Evolutionary conservation across 2,113 vertebrate species (phyloP), one percentile per base, ranked within the genome.

Genomic region (Callopanchax toddi): DNA sequence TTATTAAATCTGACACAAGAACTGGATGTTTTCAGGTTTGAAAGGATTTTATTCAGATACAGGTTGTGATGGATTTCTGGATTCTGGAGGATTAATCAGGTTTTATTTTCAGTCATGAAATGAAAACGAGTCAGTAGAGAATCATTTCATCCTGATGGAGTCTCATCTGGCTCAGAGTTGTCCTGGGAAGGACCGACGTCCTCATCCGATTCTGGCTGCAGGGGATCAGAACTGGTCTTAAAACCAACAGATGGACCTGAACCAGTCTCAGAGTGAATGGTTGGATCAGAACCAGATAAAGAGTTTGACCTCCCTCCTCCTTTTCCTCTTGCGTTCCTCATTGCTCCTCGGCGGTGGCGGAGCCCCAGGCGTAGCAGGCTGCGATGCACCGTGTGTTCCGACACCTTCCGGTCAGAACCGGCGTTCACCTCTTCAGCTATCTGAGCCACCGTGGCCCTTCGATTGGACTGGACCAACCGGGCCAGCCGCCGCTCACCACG

Each of bases 381-480:
- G 18, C 50, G 50, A 12, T 34, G 50, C 5, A 53, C 50, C 11
- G 50, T 53, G 29, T 34, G 32, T 20, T 53, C 50, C 1, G 50
- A 53, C 26, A 53, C 32, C 11, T 53, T 53, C 29, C 18, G 20
- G 2, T 53, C 50, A 53, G 50, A 53, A 53, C 50, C 50, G 9
- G 50, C 50, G n/a, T 53, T 53, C n/a, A 53, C 50, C 29, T 53
- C 29, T 11, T 53, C 29, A 0, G 50, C 50, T 2, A 53, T 53
- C 50, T 53, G 50, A 20, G 50, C 50, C 29, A 53, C 50, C 4
- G 50, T 53, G 5, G 50, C 50, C 9, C 12, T 53, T 25, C 29
- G 12, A n/a, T 53, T 53, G 11, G 50, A 53, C 50, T 53, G 50
- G n/a, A 53, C 50, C 25, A 53, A 7, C 29, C 32, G 29, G n/a